Conservation (phyloP, 2,888 invertebrate genomes). For the Mactromeris polynyma region DNA sequence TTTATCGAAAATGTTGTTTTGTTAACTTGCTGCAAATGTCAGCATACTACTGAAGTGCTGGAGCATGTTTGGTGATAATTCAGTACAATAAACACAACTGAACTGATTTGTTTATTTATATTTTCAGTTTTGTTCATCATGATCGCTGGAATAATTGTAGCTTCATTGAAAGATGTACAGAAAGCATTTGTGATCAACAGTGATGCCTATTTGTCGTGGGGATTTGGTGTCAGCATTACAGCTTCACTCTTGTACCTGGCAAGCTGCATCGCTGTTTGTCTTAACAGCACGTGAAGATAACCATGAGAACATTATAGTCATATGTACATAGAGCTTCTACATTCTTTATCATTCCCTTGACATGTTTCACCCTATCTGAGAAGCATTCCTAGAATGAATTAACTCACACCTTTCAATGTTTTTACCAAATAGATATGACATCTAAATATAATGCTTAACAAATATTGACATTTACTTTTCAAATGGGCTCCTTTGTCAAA, state of each 20-base stretch:
- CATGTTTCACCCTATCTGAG: neutral
- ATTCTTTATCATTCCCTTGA: neutral
- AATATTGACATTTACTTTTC: neutral
- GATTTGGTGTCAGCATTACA: slow-evolving; percentile 69
- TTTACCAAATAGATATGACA: neutral
- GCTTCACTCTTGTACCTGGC: slow-evolving; percentile 67
- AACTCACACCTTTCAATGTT: neutral
- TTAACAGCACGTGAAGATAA: neutral
- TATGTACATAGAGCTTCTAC: neutral
- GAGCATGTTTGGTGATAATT: no score
- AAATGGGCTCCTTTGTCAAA: neutral
- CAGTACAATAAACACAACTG: no score
- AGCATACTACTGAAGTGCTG: no score
- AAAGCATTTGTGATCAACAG: slow-evolving; percentile 56
- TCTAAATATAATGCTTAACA: neutral
- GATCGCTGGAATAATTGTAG: slow-evolving; percentile 65
- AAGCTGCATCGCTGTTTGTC: slow-evolving; percentile 43
- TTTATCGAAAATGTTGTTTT: no score
- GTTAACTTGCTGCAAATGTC: no score
- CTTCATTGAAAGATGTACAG: slow-evolving; percentile 70
- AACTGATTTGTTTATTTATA: no score
- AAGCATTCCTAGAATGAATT: neutral
- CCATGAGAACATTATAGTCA: neutral
- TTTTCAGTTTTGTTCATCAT: slow-evolving; percentile 69
- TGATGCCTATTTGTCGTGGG: slow-evolving; percentile 67